These are phyloP conservation scores for Spizaetus ornatus DNA, from an alignment of 2,113 vertebrate species.

Conservation along the genomic window DNA sequence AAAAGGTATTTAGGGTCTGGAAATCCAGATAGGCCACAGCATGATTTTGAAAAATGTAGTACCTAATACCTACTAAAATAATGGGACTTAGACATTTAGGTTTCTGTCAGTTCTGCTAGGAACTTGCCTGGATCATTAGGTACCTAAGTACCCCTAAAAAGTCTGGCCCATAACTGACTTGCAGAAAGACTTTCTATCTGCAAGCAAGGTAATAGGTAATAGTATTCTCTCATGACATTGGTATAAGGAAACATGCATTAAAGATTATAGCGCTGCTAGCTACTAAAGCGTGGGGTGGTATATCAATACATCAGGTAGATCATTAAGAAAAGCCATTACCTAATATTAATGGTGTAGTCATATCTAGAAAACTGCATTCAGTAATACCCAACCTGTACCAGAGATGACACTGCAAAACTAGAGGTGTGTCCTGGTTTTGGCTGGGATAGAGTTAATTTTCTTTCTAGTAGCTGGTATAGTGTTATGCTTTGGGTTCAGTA, in stretches of 20 bases:
- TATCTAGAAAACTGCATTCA: neutral
- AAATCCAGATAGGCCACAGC: neutral
- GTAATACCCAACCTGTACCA: neutral
- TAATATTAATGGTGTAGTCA: neutral
- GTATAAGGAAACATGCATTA: neutral
- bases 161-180: neutral
- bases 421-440: neutral
- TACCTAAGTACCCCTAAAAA: conserved; percentile 3
- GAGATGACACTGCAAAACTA: neutral
- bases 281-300: neutral
- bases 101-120: neutral
- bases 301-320: neutral
- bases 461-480: too few relatives aligned
- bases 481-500: too few relatives aligned
- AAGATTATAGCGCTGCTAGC: neutral
- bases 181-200: neutral
- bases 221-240: neutral
- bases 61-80: neutral
- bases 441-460: too few relatives aligned
- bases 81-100: neutral
- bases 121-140: neutral
- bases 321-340: neutral
- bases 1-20: neutral
- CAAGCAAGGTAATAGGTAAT: neutral
- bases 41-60: conserved; percentile 1